A percentile compares a stretch with the other conserved stretches of the same genome.
Evolutionary conservation across 2,888 invertebrate genomes (phyloP).

Genomic region (Ashinkailepas kermadecensis): DNA sequence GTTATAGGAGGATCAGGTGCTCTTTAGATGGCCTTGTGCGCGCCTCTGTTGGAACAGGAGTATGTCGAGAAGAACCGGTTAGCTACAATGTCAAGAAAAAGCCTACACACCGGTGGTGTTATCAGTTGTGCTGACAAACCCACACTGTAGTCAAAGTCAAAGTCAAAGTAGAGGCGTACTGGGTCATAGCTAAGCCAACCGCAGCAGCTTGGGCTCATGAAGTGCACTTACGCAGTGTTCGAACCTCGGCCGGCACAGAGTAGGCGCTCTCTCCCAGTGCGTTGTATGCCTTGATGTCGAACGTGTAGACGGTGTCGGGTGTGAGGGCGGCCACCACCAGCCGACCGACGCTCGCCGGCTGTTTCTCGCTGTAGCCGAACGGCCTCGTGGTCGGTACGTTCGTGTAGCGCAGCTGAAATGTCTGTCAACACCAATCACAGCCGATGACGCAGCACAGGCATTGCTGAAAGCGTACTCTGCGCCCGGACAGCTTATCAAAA

Average conservation of each 20-base stretch:
- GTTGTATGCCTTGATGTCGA: slow-evolving; percentile 44
- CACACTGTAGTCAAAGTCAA: neutral
- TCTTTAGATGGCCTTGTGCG: too few species aligned
- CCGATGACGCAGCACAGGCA: too few species aligned
- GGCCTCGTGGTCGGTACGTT: neutral
- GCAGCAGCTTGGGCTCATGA: too few species aligned
- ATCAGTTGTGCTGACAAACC: neutral
- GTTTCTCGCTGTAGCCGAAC: neutral
- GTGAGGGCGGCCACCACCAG: slow-evolving; percentile 42
- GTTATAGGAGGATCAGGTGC: too few species aligned
- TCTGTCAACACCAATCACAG: too few species aligned
- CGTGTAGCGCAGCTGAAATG: too few species aligned
- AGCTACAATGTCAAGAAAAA: neutral
- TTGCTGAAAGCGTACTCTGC: too few species aligned
- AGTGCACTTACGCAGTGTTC: neutral
- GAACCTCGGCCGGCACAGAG: neutral
- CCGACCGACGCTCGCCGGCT: slow-evolving; percentile 34
- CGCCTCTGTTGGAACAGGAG: too few species aligned
- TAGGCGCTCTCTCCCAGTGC: slow-evolving; percentile 42
- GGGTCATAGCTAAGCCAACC: too few species aligned
- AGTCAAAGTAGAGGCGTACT: neutral
- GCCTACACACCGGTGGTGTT: neutral
- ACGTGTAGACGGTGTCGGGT: slow-evolving; percentile 42
- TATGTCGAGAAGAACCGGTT: too few species aligned
- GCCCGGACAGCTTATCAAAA: too few species aligned